Percentiles rank a stretch among this genome's conserved stretches.
These are phyloP conservation scores for Crematogaster levior DNA, from an alignment of 2,888 invertebrate genomes.

Conservation along the genomic window DNA sequence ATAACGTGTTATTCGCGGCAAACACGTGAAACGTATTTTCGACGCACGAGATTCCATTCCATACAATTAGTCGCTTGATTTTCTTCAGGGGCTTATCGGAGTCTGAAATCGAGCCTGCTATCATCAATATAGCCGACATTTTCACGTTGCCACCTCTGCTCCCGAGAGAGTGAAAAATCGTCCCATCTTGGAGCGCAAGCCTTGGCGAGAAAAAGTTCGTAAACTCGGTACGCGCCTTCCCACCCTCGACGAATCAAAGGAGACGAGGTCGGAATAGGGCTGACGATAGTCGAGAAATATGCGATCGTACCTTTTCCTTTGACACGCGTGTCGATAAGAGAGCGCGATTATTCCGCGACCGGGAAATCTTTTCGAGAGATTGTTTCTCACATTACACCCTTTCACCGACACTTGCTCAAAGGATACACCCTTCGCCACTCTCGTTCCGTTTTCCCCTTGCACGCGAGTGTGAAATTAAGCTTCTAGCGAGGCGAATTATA, in stretches of 20 bases:
- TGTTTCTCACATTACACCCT: constrained; percentile 33
- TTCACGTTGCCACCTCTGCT: background rate
- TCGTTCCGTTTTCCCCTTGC: constrained; percentile 10
- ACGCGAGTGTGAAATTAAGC: constrained; percentile 50
- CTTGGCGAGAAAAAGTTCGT: constrained; percentile 42
- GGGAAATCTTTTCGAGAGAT: constrained; percentile 55
- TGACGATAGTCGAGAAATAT: constrained; percentile 51
- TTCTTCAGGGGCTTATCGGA: constrained; percentile 9
- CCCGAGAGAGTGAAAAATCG: constrained; percentile 59
- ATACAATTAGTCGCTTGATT: constrained; percentile 26
- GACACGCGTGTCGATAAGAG: constrained; percentile 59
- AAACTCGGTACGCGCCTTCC: constrained; percentile 58
- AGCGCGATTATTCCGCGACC: constrained; percentile 47
- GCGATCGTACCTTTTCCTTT: constrained; percentile 50
- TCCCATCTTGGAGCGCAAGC: constrained; percentile 12
- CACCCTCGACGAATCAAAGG: background rate
- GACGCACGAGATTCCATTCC: constrained; percentile 12
- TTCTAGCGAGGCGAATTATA: too few species aligned
- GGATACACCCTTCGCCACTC: background rate
- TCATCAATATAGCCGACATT: constrained; percentile 20
- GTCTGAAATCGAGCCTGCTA: constrained; percentile 22
- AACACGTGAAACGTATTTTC: background rate
- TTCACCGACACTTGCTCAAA: background rate
- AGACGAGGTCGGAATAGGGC: background rate
- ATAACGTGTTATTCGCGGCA: constrained; percentile 37